Percentiles rank a stretch among this genome's conserved stretches.
Conservation (phyloP, 2,888 invertebrate genomes). For the Craniophora ligustri region DNA sequence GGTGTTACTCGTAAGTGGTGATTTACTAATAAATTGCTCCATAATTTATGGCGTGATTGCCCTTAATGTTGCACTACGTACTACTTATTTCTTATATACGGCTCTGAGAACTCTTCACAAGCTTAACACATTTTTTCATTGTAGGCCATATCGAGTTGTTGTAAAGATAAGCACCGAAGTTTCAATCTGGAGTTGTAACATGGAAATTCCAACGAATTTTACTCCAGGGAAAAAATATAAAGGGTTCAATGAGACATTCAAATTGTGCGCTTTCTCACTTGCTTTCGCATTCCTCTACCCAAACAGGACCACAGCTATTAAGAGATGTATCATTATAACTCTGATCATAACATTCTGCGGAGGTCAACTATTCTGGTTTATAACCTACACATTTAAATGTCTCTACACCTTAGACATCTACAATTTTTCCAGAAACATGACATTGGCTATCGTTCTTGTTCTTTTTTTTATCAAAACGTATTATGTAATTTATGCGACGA, state of each 20-base stretch:
- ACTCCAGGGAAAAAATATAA: constrained; percentile 61
- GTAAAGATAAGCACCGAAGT: no score
- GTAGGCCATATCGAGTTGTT: background rate
- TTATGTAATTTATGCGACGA: constrained; percentile 64
- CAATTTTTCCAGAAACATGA: constrained; percentile 71
- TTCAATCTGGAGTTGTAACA: no score
- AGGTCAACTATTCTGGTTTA: constrained; percentile 70
- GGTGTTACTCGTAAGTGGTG: constrained; percentile 42
- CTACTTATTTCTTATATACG: constrained; percentile 13
- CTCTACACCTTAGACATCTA: constrained; percentile 63
- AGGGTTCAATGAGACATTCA: constrained; percentile 70
- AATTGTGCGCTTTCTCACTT: constrained; percentile 69
- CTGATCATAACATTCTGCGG: constrained; percentile 57
- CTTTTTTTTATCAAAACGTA: constrained; percentile 74
- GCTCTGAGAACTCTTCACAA: constrained; percentile 18
- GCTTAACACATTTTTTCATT: constrained; percentile 22
- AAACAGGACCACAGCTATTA: constrained; percentile 61
- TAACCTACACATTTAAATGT: constrained; percentile 65
- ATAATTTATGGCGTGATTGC: constrained; percentile 55
- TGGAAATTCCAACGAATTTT: constrained; percentile 40
- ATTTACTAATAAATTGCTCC: constrained; percentile 55
- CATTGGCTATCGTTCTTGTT: constrained; percentile 64
- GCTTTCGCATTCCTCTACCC: constrained; percentile 73
- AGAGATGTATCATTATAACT: constrained; percentile 53
- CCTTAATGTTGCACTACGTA: constrained; percentile 28